Percentiles rank a stretch among this genome's conserved stretches.
Evolutionary conservation across 2,113 vertebrate genomes (phyloP).

Genomic region (Perca schrenkii): DNA sequence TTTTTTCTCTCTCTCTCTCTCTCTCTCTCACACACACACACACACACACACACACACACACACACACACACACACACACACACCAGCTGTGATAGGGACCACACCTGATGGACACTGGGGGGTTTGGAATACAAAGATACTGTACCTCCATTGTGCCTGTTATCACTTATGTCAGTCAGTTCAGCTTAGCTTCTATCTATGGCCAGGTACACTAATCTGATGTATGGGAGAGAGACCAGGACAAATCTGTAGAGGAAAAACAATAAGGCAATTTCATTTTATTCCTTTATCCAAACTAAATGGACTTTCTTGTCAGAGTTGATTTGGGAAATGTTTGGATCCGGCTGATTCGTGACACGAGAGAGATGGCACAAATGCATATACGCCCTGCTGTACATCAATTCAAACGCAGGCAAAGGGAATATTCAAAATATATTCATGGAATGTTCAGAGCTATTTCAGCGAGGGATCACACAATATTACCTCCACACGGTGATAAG

Average conservation of each 20-base stretch:
- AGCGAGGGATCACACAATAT: constrained; percentile 82
- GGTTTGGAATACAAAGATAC: constrained; percentile 19
- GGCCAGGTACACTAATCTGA: constrained; percentile 33
- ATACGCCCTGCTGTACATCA: constrained; percentile 68
- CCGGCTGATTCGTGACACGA: constrained; percentile 46
- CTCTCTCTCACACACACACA: not conserved
- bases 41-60: not conserved
- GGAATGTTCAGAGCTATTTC: constrained; percentile 80
- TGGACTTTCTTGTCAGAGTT: constrained; percentile 64
- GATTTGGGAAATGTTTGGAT: constrained; percentile 70
- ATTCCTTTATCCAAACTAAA: constrained; percentile 60
- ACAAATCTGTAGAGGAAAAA: constrained; percentile 17
- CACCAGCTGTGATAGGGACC: constrained; percentile 24
- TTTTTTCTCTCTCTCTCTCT: not conserved
- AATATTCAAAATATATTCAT: constrained; percentile 85
- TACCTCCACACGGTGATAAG: constrained; percentile 79
- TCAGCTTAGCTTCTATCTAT: constrained; percentile 56
- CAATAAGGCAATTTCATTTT: constrained; percentile 37
- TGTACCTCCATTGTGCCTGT: constrained; percentile 35
- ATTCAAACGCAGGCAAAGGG: constrained; percentile 67
- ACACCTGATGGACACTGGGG: constrained; percentile 45
- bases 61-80: constrained; percentile 2
- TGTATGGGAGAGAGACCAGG: not conserved
- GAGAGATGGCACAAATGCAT: constrained; percentile 66
- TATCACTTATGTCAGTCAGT: constrained; percentile 56